A percentile compares a stretch with the other conserved stretches of the same genome.
Evolutionary conservation across 1,140 invertebrate genomes (phyloP).

Genomic region (Eubasilissa regina): DNA sequence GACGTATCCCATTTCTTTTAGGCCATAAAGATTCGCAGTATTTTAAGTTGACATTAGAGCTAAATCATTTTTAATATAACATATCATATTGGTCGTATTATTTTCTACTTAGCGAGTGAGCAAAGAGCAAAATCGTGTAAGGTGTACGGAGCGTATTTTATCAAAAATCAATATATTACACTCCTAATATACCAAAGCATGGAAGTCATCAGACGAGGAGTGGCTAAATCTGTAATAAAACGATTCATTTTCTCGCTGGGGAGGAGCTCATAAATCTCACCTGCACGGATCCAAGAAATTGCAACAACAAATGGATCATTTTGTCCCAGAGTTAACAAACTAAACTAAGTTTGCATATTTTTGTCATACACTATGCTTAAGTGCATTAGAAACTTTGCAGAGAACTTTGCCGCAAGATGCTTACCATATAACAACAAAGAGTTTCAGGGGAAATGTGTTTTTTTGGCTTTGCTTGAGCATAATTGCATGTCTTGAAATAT

Average conservation of each 20-base stretch:
- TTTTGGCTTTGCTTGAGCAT: slow-evolving; percentile 43
- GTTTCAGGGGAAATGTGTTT: slow-evolving; percentile 41
- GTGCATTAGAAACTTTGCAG: slow-evolving; percentile 55
- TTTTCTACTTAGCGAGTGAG: slow-evolving; percentile 9
- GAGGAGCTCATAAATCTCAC: slow-evolving; percentile 59
- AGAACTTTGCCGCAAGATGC: slow-evolving; percentile 48
- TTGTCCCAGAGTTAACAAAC: slow-evolving; percentile 59
- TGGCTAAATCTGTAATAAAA: slow-evolving; percentile 30
- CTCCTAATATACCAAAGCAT: slow-evolving; percentile 1
- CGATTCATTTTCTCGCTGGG: slow-evolving; percentile 50
- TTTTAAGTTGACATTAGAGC: not conserved
- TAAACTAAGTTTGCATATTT: slow-evolving; percentile 55
- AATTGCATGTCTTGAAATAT: slow-evolving; percentile 48
- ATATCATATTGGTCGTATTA: not conserved
- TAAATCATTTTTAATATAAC: not conserved
- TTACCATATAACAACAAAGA: slow-evolving; percentile 47
- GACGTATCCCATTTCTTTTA: too few species aligned
- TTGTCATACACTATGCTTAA: slow-evolving; percentile 54
- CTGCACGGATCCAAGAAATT: slow-evolving; percentile 51
- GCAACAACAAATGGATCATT: slow-evolving; percentile 60
- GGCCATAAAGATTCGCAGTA: not conserved
- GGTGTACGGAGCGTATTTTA: not conserved
- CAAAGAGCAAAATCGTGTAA: slow-evolving; percentile 34
- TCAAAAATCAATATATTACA: slow-evolving; percentile 18
- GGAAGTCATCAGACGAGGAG: slow-evolving; percentile 14